phyloP scores from a whole-genome alignment of 2,113 vertebrate genomes.

The Channa maculata region DNA sequence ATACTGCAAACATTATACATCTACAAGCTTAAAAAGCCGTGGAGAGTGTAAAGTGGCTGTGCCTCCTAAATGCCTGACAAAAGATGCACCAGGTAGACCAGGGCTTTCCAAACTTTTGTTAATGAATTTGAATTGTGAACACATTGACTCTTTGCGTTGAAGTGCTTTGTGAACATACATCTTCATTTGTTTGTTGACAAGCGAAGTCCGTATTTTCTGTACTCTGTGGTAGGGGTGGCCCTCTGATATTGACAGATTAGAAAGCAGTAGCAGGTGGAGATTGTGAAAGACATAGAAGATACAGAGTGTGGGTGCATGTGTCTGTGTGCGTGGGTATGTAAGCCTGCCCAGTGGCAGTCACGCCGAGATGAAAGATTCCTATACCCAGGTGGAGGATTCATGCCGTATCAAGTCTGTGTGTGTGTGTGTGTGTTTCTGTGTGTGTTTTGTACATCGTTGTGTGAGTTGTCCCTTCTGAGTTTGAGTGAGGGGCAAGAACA shows the following conservation, averaged over 20 bases:
- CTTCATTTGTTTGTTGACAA: constrained; percentile 39
- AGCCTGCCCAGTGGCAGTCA: constrained; percentile 55
- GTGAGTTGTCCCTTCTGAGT: constrained; percentile 29
- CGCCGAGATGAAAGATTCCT: constrained; percentile 53
- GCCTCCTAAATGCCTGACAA: constrained; percentile 24
- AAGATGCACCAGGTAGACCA: constrained; percentile 9
- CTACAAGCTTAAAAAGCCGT: constrained; percentile 17
- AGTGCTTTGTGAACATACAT: constrained; percentile 43
- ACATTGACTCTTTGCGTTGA: constrained; percentile 42
- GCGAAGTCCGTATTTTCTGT: constrained; percentile 31
- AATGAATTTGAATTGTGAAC: constrained; percentile 65
- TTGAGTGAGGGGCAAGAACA: constrained; percentile 39
- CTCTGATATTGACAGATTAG: constrained; percentile 14
- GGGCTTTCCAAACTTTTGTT: constrained; percentile 15
- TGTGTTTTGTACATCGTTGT: constrained; percentile 11
- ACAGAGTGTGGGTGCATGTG: background rate
- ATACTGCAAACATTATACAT: constrained; percentile 30
- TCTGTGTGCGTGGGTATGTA: constrained; percentile 33
- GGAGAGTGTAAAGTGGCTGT: constrained; percentile 34
- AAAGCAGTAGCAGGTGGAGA: constrained; percentile 61
- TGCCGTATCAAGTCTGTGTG: constrained; percentile 6
- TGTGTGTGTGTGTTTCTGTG: constrained; percentile 27
- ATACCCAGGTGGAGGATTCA: constrained; percentile 53
- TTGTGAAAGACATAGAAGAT: background rate
- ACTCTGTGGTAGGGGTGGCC: constrained; percentile 2